phyloP scores from a whole-genome alignment of 2,797 vertebrate genomes.

The Aplochiton taeniatus region DNA sequence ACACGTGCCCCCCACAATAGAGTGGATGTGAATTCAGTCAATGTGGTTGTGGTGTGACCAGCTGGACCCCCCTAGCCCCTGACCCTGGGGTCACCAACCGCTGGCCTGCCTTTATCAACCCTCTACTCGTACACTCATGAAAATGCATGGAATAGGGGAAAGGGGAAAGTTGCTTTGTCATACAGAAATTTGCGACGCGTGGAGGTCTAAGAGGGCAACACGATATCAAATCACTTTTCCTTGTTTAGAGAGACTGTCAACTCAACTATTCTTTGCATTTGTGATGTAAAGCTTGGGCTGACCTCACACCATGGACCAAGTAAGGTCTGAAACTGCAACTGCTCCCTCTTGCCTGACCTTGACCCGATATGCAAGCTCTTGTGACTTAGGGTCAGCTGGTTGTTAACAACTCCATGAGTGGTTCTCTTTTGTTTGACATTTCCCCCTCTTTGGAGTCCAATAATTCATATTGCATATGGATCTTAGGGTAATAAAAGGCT shows the following conservation, averaged over 20 bases:
- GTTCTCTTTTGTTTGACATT: background rate
- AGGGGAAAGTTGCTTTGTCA: constrained; percentile 64
- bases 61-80: constrained; percentile 75
- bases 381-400: constrained; percentile 31
- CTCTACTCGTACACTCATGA: constrained; percentile 67
- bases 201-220: constrained; percentile 61
- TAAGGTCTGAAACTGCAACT: constrained; percentile 36
- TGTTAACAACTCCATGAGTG: background rate
- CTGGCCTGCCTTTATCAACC: constrained; percentile 64
- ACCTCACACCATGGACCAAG: constrained; percentile 60
- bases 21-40: constrained; percentile 72
- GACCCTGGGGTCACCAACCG: constrained; percentile 75
- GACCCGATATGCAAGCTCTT: constrained; percentile 55
- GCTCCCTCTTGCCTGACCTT: background rate
- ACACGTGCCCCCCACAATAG: constrained; percentile 74
- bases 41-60: constrained; percentile 72
- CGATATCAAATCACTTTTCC: constrained; percentile 62
- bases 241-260: constrained; percentile 37
- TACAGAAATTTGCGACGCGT: constrained; percentile 69
- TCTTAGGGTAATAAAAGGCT: constrained; percentile 48
- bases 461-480: constrained; percentile 37
- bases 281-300: constrained; percentile 66
- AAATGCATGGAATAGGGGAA: constrained; percentile 67
- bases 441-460: constrained; percentile 2
- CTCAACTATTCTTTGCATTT: constrained; percentile 29